These are phyloP conservation scores for Enchytraeus crypticus DNA, from an alignment of 2,888 invertebrate genomes.

Conservation along the genomic window DNA sequence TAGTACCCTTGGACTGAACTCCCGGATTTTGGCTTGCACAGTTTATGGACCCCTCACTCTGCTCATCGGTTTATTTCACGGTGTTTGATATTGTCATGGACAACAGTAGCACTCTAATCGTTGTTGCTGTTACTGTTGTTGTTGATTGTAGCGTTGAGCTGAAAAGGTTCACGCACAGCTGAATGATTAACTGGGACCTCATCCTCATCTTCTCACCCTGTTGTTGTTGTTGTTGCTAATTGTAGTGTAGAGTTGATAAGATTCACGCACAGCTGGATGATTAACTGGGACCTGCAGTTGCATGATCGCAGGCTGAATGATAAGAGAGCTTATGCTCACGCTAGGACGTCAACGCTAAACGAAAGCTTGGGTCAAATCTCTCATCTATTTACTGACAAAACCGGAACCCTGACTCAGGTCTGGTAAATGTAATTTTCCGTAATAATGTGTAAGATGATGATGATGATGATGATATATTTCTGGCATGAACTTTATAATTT, in stretches of 20 bases:
- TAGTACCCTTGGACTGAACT: too few relatives aligned
- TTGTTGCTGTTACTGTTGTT: too few relatives aligned
- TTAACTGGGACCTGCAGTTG: slow-evolving; percentile 99
- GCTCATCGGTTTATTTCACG: too few relatives aligned
- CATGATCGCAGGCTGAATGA: slow-evolving; percentile 82
- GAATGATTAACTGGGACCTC: slow-evolving; percentile 98
- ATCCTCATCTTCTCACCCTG: too few relatives aligned
- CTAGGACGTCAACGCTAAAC: slow-evolving; percentile 92
- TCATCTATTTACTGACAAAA: slow-evolving; percentile 98
- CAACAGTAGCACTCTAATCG: too few relatives aligned
- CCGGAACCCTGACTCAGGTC: slow-evolving; percentile 91
- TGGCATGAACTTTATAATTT: neutral
- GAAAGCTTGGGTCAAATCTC: slow-evolving; percentile 98
- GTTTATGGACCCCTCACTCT: too few relatives aligned
- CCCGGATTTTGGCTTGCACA: too few relatives aligned
- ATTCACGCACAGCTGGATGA: slow-evolving; percentile 93
- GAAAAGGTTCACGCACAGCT: slow-evolving; percentile 93
- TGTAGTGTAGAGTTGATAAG: slow-evolving; percentile 78
- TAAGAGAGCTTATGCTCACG: slow-evolving; percentile 72
- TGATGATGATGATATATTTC: too few relatives aligned
- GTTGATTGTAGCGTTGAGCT: slow-evolving; percentile 71
- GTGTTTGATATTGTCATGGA: too few relatives aligned
- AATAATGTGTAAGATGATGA: too few relatives aligned
- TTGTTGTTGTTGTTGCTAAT: too few relatives aligned
- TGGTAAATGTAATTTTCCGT: slow-evolving; percentile 39